Evolutionary conservation across 1,140 invertebrate genomes (phyloP).

Genomic region (Zaprionus lachaisei): DNA sequence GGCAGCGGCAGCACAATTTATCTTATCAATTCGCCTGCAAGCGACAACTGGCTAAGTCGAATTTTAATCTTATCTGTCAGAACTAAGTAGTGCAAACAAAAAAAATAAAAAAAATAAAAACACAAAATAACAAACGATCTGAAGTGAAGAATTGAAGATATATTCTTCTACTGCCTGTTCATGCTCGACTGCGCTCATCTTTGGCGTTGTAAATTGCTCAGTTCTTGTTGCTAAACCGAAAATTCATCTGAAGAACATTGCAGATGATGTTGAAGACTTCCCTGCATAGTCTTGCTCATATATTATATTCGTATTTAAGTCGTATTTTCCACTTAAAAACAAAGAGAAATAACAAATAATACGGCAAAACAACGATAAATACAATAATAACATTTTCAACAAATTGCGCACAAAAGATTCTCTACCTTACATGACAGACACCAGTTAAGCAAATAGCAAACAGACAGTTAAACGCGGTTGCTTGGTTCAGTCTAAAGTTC

Average conservation of each 20-base stretch:
- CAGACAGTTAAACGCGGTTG: slow-evolving; percentile 50
- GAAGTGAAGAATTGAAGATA: slow-evolving; percentile 32
- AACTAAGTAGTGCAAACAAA: slow-evolving; percentile 80
- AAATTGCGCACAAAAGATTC: slow-evolving; percentile 70
- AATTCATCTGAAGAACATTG: not conserved
- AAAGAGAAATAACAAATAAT: slow-evolving; percentile 5
- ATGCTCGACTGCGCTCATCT: not conserved
- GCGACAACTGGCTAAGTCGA: slow-evolving; percentile 61
- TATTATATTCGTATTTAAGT: not conserved
- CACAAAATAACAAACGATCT: slow-evolving; percentile 46
- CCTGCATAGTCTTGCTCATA: not conserved
- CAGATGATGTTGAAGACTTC: not conserved
- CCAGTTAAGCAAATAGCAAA: slow-evolving; percentile 74
- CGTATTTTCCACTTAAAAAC: slow-evolving; percentile 4
- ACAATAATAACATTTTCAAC: slow-evolving; percentile 26
- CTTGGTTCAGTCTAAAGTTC: slow-evolving; percentile 22
- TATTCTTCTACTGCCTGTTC: slow-evolving; percentile 1
- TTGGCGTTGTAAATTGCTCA: slow-evolving; percentile 43
- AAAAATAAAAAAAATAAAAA: not conserved
- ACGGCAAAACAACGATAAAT: too few species aligned
- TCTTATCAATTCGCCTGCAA: slow-evolving; percentile 63
- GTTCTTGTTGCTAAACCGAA: slow-evolving; percentile 6
- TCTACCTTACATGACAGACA: slow-evolving; percentile 41
- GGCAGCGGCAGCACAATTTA: slow-evolving; percentile 44
- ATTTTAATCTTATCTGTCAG: slow-evolving; percentile 80